Evolutionary conservation across 2,888 invertebrate species (phyloP), one percentile per base, ranked within the genome.

Genomic region (Euphydryas editha): DNA sequence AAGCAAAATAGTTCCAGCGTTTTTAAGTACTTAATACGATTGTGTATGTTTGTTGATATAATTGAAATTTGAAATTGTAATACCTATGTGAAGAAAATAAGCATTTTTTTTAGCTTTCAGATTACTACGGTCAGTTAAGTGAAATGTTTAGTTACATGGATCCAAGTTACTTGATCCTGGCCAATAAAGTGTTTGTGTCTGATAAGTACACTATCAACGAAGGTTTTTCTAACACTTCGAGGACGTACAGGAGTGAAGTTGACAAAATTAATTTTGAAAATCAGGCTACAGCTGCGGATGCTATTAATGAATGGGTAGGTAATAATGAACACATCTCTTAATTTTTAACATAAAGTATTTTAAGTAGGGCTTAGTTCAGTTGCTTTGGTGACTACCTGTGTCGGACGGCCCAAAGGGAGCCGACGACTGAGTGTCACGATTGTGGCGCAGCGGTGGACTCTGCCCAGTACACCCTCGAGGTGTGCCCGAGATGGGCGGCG

Each of bases 231-330:
- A 3, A n/a, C 30, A n/a, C 46, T 17, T 39, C 64, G 1, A 42
- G 20, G 2, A 20, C 20, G 10, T 64, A 64, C 15, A 46, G 6
- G 44, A 30, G 30, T 8, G 30, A 30, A 30, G 30, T 30, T 7
- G 30, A 30, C 30, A 30, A 30, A 30, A 30, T 64, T 13, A 54
- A 64, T 51, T 64, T 64, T 30, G 47, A 4, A 6, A 20, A 64
- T 24, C 11, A 11, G 13, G n/a, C 17, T 6, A 54, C 42, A 18
- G 49, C 64, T 1, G 64, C 47, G 2, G 44, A 64, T n/a, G 6
- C 37, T 13, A 64, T 64, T 7, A 64, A 64, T 18, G n/a, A 64
- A n/a, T 64, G 64, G 64, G 64, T 64, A 20, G 47, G 58, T 51
- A 24, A 10, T 4, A 7, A 17, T n/a, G n/a, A 2, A 44, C 2